phyloP scores from a whole-genome alignment of 2,113 vertebrate species.

The Cygnus atratus region DNA sequence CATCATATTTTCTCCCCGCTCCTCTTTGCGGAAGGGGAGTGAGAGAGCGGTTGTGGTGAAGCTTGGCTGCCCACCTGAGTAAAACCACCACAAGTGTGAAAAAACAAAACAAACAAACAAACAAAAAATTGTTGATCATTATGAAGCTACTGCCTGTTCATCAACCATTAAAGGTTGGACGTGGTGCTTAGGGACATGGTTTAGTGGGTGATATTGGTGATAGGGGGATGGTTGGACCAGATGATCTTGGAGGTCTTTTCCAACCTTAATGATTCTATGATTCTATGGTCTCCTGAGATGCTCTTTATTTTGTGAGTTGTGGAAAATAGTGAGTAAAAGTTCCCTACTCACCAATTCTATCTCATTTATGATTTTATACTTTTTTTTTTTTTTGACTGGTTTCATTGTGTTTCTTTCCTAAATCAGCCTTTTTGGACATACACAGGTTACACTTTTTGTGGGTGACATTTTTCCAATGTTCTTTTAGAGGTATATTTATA shows the following conservation, averaged over 20 bases:
- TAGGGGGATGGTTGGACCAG: no score
- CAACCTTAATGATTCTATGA: no score
- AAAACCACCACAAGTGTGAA: no score
- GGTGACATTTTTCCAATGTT: neutral
- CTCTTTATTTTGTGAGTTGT: neutral
- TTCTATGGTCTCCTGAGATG: neutral
- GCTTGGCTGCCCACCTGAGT: no score
- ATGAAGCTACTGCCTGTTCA: neutral
- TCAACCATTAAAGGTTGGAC: neutral
- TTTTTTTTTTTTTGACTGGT: no score
- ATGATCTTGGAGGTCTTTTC: no score
- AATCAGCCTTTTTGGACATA: neutral
- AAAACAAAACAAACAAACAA: no score
- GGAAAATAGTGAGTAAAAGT: neutral
- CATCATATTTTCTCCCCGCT: no score
- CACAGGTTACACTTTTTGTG: neutral
- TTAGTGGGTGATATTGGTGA: no score
- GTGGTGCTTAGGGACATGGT: no score
- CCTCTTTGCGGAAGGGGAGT: no score
- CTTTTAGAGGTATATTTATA: neutral
- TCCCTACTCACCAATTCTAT: neutral
- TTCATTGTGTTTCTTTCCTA: neutral
- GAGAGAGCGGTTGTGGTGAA: no score
- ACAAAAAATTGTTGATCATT: neutral
- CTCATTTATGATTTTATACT: neutral